Evolutionary conservation across 2,888 invertebrate species (phyloP), one percentile per base, ranked within the genome.

Genomic region (Resseliella maxima): DNA sequence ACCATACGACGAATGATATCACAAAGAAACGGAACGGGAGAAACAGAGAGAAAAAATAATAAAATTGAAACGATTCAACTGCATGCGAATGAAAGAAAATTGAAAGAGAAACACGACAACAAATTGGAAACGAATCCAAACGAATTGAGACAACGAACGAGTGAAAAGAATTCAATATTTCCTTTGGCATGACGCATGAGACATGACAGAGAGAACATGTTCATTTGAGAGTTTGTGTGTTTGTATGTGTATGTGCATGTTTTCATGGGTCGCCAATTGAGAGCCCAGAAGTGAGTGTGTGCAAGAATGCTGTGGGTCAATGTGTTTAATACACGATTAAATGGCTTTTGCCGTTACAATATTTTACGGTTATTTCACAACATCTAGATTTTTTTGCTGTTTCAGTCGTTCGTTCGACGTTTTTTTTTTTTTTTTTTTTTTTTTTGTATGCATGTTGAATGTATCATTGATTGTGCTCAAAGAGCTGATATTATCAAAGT

Each of bases 291-390:
- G n/a, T n/a, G 59, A 59, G 59, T 59, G 31, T 72, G 72, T 72
- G 72, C 72, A 72, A 31, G 72, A 72, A 72, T 72, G 31, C 72
- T 72, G 72, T 72, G 72, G 72, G 72, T 72, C 72, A 72, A 72
- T 72, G 72, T 72, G 72, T 72, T 72, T 72, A 72, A 72, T 72
- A 35, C 18, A 72, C 72, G 72, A 72, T 72, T 72, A 72, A 72
- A 72, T 72, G 72, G 72, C 72, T 31, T 59, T 72, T 72, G 72
- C 72, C 72, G 72, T 72, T 72, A 72, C 72, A 72, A 31, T 72
- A 72, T 31, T 72, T 72, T 72, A 72, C 72, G 72, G 72, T 72
- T 72, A 72, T 72, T 72, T 72, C 72, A 72, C 72, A 72, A 31
- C 31, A 72, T 35, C 0, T 15, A n/a, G n/a, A n/a, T n/a, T n/a